Percentiles rank a stretch among this genome's conserved stretches.
phyloP scores from a whole-genome alignment of 1,140 invertebrate genomes.

The Brachionus paranguensis region DNA sequence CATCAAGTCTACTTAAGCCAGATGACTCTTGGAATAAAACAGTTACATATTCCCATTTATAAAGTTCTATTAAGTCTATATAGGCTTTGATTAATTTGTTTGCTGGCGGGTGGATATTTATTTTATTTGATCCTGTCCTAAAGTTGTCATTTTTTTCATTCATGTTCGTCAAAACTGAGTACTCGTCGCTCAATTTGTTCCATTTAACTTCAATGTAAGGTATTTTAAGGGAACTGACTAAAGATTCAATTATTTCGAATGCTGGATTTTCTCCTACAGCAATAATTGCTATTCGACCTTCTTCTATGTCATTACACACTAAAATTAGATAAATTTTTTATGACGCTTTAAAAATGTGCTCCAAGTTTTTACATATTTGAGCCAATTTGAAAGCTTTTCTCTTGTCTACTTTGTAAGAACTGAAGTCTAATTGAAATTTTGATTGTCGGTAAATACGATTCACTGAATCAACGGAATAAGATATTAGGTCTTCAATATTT shows the following conservation, averaged over 20 bases:
- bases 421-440: constrained; percentile 22
- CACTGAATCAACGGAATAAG: constrained; percentile 1
- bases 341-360: background rate
- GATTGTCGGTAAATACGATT: background rate
- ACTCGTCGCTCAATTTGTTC: background rate
- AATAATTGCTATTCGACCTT: constrained; percentile 10
- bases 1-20: background rate
- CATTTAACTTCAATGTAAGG: constrained; percentile 32
- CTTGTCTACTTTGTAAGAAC: background rate
- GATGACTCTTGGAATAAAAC: background rate
- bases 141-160: background rate
- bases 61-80: background rate
- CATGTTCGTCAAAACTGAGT: background rate
- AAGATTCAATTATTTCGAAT: background rate
- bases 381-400: background rate
- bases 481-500: constrained; percentile 21
- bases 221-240: background rate
- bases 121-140: background rate
- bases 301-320: constrained; percentile 12
- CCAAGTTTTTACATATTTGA: background rate
- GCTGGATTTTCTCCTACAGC: background rate
- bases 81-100: background rate
- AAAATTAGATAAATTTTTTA: background rate
- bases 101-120: constrained; percentile 36
- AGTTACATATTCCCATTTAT: constrained; percentile 33